phyloP scores from a whole-genome alignment of 2,113 vertebrate genomes.

The Takifugu flavidus region DNA sequence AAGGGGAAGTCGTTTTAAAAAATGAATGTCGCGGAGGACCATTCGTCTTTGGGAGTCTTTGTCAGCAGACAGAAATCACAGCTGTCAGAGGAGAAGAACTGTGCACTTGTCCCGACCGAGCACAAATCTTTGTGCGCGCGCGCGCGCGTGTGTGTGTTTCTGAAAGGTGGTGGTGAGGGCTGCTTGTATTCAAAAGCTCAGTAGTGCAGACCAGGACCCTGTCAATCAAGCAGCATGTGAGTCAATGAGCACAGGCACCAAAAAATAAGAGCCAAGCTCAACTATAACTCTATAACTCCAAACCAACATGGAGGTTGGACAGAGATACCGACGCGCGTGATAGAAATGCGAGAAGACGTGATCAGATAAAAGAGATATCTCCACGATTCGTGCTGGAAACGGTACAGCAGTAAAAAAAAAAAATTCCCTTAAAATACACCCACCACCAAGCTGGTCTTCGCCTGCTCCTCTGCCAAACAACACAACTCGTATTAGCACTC shows the following conservation, averaged over 20 bases:
- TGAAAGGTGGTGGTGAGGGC: conserved; percentile 54
- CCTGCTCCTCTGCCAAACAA: conserved; percentile 57
- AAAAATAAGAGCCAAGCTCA: conserved; percentile 66
- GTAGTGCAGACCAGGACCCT: conserved; percentile 76
- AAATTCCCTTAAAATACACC: conserved; percentile 55
- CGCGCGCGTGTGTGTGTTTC: conserved; percentile 43
- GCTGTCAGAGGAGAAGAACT: conserved; percentile 54
- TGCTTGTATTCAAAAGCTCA: conserved; percentile 76
- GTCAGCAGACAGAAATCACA: conserved; percentile 66
- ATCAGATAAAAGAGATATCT: conserved; percentile 38
- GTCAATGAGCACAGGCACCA: conserved; percentile 64
- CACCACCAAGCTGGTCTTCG: conserved; percentile 69
- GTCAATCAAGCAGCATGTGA: conserved; percentile 77
- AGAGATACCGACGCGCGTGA: conserved; percentile 14
- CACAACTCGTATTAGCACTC: conserved; percentile 68
- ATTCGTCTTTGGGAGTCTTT: conserved; percentile 57
- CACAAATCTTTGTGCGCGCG: conserved; percentile 46
- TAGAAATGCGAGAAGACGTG: conserved; percentile 30
- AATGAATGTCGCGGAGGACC: background rate
- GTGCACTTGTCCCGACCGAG: conserved; percentile 71
- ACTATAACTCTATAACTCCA: conserved; percentile 55
- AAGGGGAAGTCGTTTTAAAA: conserved; percentile 33
- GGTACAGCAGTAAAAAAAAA: conserved; percentile 41
- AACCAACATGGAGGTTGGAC: conserved; percentile 74
- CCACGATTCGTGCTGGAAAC: conserved; percentile 52